A percentile compares a stretch with the other conserved stretches of the same genome.
Evolutionary conservation across 2,113 vertebrate species (phyloP).

Genomic region (Mionectes macconnelli): DNA sequence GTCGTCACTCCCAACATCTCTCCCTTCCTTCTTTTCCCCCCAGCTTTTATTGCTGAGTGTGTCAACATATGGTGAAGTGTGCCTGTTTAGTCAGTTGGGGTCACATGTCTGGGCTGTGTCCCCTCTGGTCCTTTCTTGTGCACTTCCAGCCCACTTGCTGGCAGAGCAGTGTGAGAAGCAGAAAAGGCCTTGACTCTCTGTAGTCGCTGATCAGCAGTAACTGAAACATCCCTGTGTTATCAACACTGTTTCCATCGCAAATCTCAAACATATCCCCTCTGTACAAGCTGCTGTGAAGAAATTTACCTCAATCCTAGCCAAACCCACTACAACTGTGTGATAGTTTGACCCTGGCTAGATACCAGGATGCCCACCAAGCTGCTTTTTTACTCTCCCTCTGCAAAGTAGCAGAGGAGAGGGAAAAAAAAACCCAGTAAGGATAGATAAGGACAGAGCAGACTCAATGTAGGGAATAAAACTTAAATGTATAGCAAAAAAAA

Average conservation of each 20-base stretch:
- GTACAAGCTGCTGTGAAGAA: neutral
- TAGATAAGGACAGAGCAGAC: too few relatives aligned
- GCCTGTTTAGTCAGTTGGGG: neutral
- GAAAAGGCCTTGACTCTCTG: neutral
- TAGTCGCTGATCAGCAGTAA: neutral
- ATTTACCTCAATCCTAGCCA: neutral
- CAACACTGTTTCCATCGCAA: neutral
- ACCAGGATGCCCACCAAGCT: too few relatives aligned
- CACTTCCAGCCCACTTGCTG: fast-evolving
- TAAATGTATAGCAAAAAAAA: too few relatives aligned
- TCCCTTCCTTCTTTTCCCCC: neutral
- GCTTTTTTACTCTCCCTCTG: too few relatives aligned
- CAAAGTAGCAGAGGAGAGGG: too few relatives aligned
- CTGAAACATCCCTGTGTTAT: neutral
- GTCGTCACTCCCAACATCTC: fast-evolving
- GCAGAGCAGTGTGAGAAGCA: neutral
- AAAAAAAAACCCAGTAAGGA: too few relatives aligned
- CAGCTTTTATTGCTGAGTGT: neutral
- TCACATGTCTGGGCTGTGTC: neutral
- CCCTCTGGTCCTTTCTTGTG: neutral
- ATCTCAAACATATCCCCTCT: neutral
- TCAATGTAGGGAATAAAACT: too few relatives aligned
- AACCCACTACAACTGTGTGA: neutral
- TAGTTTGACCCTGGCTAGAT: too few relatives aligned
- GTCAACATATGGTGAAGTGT: fast-evolving